Base-by-base conservation (phyloP, 2,113 vertebrate genomes). In the Pionites leucogaster region DNA sequence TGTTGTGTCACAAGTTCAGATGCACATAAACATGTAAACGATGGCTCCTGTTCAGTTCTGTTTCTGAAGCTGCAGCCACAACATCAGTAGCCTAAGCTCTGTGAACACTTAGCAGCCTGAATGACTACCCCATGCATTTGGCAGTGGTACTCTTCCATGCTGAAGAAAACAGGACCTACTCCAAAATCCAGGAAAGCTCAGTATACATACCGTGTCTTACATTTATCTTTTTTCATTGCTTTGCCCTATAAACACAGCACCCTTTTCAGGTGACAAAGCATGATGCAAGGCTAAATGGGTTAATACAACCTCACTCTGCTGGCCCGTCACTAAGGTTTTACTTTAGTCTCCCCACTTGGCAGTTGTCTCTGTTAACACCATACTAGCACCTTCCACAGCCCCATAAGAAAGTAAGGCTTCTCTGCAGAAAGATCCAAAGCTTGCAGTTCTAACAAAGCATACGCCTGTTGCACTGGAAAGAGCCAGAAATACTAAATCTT, bases 31-130 rank as follows among this genome's bases (percentile, higher is more conserved):
- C 2, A 3, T 22, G 23, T 33, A 80, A 90, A 72, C 22, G 19
- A 65, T 20, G 75, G 67, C 55, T 86, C 53, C 86, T 50, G 35
- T 8, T 90, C 68, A 77, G n/a, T 57, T 85, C 87, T 37, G 68
- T 4, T 87, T 77, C 92, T 60, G 71, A 90, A 92, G 76, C 14
- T 78, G 59, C 71, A 92, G 82, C 55, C 82, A 88, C 87, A 95
- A 88, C 80, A 86, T 14, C 55, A 63, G 60, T 4, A 81, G 39
- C 55, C 92, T 31, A 11, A 82, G 41, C 18, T 67, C 80, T 67
- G 10, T 27, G 63, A 52, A 93, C 46, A 53, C 22, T 77, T 29
- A 57, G 46, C 46, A 79, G 84, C 57, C 49, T 13, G 31, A 90
- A 62, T 64, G 49, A 92, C 49, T 82, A 27, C 13, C 6, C 15